phyloP scores from a whole-genome alignment of 2,113 vertebrate genomes.

The Bucco capensis region DNA sequence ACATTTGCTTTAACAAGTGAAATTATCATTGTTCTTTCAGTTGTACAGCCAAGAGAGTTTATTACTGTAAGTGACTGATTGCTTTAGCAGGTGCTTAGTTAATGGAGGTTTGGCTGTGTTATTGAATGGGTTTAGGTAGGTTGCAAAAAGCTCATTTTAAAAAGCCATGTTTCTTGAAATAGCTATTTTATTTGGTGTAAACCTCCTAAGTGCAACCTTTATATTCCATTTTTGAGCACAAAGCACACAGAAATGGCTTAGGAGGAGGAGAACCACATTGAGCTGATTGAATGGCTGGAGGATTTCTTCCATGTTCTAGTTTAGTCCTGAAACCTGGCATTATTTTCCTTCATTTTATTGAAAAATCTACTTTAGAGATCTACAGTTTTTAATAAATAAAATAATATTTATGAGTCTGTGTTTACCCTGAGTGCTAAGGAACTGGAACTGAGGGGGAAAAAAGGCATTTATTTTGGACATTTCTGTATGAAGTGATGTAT shows the following conservation, averaged over 20 bases:
- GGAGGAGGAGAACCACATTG: neutral
- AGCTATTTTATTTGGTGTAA: constrained; percentile 27
- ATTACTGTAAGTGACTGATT: constrained; percentile 46
- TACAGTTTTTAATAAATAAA: neutral
- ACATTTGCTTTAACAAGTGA: constrained; percentile 39
- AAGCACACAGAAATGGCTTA: neutral
- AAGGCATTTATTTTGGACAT: neutral
- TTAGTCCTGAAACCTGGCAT: neutral
- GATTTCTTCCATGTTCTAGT: neutral
- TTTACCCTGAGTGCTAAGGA: neutral
- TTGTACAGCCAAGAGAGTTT: constrained; percentile 1
- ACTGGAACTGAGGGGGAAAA: neutral
- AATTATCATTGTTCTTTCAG: constrained; percentile 45
- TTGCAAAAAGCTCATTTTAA: constrained; percentile 26
- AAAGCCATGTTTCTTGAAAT: constrained; percentile 4
- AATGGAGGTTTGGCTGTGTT: constrained; percentile 23
- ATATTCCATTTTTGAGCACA: constrained; percentile 17
- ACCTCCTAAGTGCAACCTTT: constrained; percentile 2
- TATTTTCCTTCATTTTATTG: neutral
- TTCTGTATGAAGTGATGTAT: neutral
- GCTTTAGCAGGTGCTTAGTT: constrained; percentile 61
- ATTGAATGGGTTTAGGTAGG: constrained; percentile 46
- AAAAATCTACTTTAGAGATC: neutral
- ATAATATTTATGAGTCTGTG: neutral
- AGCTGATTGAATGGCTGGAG: neutral